Evolutionary conservation across 2,888 invertebrate species (phyloP).

Genomic region (Cryptosula pallasiana): DNA sequence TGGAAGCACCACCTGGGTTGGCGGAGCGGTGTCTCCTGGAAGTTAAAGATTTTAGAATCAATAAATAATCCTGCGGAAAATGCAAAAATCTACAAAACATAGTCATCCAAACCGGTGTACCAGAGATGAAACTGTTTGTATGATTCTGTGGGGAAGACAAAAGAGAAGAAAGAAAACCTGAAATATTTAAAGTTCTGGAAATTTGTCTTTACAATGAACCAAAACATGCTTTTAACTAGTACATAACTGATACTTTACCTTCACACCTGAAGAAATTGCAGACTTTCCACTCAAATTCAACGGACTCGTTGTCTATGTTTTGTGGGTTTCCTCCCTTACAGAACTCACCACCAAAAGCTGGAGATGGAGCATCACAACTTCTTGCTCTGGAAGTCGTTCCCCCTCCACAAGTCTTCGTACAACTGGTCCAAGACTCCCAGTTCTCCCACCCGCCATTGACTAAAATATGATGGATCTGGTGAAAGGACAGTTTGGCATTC

Average conservation of each 20-base stretch:
- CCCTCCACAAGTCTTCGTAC: constrained; percentile 17
- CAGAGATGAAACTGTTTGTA: no score
- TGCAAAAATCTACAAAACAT: no score
- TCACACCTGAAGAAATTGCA: not conserved
- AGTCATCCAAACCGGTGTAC: no score
- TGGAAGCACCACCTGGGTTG: not conserved
- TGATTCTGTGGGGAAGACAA: no score
- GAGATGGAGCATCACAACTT: constrained; percentile 24
- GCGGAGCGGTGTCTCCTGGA: not conserved
- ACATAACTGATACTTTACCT: no score
- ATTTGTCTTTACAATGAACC: no score
- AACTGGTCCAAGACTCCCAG: constrained; percentile 18
- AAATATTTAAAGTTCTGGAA: no score
- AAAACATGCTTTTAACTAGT: no score
- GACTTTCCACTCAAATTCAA: not conserved
- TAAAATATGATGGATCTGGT: not conserved
- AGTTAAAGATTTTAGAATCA: no score
- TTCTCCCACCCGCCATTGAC: constrained; percentile 10
- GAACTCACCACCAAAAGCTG: constrained; percentile 18
- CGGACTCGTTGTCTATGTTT: constrained; percentile 17
- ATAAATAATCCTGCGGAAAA: no score
- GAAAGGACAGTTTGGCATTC: no score
- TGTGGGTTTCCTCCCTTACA: not conserved
- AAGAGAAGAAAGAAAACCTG: no score
- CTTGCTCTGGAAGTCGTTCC: constrained; percentile 8